Evolutionary conservation across 2,113 vertebrate genomes (phyloP).

Genomic region (Chionis minor): DNA sequence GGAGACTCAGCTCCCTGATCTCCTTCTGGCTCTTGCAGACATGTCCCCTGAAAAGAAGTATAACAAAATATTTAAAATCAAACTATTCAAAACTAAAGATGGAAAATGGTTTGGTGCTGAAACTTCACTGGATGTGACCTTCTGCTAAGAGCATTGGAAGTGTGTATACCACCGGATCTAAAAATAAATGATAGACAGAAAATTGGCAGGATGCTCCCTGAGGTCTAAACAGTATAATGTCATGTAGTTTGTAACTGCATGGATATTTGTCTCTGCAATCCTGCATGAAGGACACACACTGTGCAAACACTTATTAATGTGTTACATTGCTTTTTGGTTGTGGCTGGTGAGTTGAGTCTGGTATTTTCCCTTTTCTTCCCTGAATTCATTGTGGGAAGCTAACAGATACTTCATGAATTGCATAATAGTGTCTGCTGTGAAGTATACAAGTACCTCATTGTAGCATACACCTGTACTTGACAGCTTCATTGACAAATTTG

Average conservation of each 20-base stretch:
- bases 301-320: constrained; percentile 52
- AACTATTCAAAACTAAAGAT: constrained; percentile 9
- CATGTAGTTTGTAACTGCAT: constrained; percentile 20
- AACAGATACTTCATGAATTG: background rate
- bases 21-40: background rate
- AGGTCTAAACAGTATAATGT: constrained; percentile 41
- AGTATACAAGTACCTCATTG: constrained; percentile 38
- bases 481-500: constrained; percentile 30
- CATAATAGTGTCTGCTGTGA: constrained; percentile 32
- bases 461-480: background rate
- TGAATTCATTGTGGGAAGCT: constrained; percentile 41
- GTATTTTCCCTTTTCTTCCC: background rate
- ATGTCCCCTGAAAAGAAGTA: constrained; percentile 3
- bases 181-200: constrained; percentile 64
- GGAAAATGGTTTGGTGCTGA: constrained; percentile 15
- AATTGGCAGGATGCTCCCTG: constrained; percentile 53
- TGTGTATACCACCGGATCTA: background rate
- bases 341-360: background rate
- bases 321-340: background rate
- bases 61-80: constrained; percentile 45
- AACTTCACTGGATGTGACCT: constrained; percentile 54
- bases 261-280: constrained; percentile 48
- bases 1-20: background rate
- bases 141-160: constrained; percentile 33
- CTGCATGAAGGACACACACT: constrained; percentile 59